These are phyloP conservation scores for Thrips palmi DNA, from an alignment of 1,140 invertebrate genomes.

Conservation along the genomic window DNA sequence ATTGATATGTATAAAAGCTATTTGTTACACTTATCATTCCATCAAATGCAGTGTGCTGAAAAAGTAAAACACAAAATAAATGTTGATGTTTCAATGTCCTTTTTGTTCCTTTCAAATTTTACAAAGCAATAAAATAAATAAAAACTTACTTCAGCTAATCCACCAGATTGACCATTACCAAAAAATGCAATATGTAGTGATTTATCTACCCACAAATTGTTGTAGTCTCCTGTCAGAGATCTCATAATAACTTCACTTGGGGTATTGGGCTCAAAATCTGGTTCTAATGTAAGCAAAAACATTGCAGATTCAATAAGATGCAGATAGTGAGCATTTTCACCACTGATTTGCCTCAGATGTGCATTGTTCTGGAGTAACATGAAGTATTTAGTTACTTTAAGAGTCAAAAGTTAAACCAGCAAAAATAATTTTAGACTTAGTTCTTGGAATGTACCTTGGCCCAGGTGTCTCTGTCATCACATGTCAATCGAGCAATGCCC, in stretches of 20 bases:
- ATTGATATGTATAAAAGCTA: slow-evolving; percentile 20
- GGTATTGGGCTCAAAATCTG: slow-evolving; percentile 21
- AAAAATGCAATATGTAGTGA: slow-evolving; percentile 26
- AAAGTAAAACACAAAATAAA: slow-evolving; percentile 9
- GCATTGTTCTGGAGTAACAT: slow-evolving; percentile 21
- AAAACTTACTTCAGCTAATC: slow-evolving; percentile 19
- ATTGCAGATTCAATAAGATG: slow-evolving; percentile 41
- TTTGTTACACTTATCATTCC: slow-evolving; percentile 30
- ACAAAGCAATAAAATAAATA: slow-evolving; percentile 7
- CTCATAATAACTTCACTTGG: slow-evolving; percentile 22
- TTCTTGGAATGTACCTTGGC: slow-evolving; percentile 27
- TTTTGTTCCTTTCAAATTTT: too few relatives aligned
- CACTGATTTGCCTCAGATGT: slow-evolving; percentile 29
- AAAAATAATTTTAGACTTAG: too few relatives aligned
- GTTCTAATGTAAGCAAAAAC: slow-evolving; percentile 40
- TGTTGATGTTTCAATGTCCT: too few relatives aligned
- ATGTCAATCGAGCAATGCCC: slow-evolving; percentile 41
- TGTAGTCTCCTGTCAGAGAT: slow-evolving; percentile 25
- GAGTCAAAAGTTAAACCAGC: too few relatives aligned
- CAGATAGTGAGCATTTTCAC: slow-evolving; percentile 36
- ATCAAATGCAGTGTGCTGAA: slow-evolving; percentile 32
- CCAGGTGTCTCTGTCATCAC: slow-evolving; percentile 40
- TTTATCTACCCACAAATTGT: slow-evolving; percentile 35
- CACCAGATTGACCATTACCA: slow-evolving; percentile 28
- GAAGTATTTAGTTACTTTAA: not conserved